A percentile compares a stretch with the other conserved stretches of the same genome.
Evolutionary conservation across 2,113 vertebrate genomes (phyloP).

Genomic region (Indri indri): DNA sequence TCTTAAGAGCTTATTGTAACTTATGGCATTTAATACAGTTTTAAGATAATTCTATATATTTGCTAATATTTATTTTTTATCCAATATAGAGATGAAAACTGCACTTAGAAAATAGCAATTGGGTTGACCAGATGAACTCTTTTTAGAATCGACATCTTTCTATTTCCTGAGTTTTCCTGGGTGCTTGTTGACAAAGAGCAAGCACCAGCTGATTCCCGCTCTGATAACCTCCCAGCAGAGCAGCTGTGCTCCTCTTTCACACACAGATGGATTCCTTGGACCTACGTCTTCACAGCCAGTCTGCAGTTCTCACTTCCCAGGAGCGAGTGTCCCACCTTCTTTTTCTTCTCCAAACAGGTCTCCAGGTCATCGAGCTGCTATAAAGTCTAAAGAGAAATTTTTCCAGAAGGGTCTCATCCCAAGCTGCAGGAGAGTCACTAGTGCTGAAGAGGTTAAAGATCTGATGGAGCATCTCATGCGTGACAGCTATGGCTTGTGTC

Average conservation of each 20-base stretch:
- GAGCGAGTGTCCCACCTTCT: fast-evolving
- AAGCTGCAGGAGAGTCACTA: not conserved
- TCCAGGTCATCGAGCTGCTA: not conserved
- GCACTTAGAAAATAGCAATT: not conserved
- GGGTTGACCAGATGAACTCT: not conserved
- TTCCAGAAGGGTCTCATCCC: not conserved
- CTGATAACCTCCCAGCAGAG: not conserved
- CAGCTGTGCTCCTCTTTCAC: not conserved
- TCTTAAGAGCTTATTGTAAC: not conserved
- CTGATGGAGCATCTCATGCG: not conserved
- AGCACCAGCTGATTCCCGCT: not conserved
- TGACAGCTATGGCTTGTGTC: fast-evolving
- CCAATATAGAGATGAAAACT: not conserved
- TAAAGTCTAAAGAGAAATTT: not conserved
- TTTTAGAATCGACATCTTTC: not conserved
- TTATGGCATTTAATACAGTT: not conserved
- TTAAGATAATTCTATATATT: not conserved
- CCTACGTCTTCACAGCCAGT: not conserved
- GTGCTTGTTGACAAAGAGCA: not conserved
- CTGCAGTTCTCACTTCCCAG: not conserved
- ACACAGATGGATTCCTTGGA: not conserved
- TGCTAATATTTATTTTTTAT: not conserved
- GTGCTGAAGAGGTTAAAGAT: not conserved
- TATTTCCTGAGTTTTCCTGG: not conserved
- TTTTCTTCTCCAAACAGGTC: not conserved